These are phyloP conservation scores for Bombus pyrosoma DNA, from an alignment of 1,140 invertebrate genomes.

Conservation along the genomic window DNA sequence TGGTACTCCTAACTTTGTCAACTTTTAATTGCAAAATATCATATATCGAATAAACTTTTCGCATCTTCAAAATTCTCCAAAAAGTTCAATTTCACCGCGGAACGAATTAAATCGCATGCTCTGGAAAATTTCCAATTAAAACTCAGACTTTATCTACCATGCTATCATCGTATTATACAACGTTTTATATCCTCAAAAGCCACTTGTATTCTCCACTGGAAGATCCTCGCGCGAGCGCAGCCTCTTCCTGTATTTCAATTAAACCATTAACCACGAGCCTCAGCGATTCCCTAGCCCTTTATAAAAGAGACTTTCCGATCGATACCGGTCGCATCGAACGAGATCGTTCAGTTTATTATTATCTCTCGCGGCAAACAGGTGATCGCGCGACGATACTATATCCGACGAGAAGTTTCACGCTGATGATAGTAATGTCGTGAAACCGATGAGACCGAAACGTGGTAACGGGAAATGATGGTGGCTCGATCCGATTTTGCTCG, in stretches of 20 bases:
- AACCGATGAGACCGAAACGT: constrained; percentile 28
- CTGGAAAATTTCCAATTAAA: too few relatives aligned
- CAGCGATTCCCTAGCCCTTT: background rate
- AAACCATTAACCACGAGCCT: background rate
- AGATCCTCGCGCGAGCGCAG: too few relatives aligned
- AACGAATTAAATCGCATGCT: too few relatives aligned
- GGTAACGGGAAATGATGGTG: constrained; percentile 58
- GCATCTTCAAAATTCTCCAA: too few relatives aligned
- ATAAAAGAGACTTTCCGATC: background rate
- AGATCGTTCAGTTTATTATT: constrained; percentile 7
- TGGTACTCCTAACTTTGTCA: too few relatives aligned
- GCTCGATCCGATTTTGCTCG: constrained; percentile 54
- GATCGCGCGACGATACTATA: constrained; percentile 48
- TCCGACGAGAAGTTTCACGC: constrained; percentile 24
- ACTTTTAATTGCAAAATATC: too few relatives aligned
- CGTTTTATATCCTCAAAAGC: background rate
- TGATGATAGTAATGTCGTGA: constrained; percentile 63
- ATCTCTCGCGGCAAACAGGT: constrained; percentile 49
- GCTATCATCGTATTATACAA: too few relatives aligned
- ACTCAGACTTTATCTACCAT: too few relatives aligned
- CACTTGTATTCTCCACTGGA: background rate
- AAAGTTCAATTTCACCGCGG: too few relatives aligned
- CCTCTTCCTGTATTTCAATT: background rate
- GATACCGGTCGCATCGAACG: background rate
- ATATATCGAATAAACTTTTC: too few relatives aligned